Base-by-base conservation (phyloP, 2,888 invertebrate genomes). In the Plagodis pulveraria region DNA sequence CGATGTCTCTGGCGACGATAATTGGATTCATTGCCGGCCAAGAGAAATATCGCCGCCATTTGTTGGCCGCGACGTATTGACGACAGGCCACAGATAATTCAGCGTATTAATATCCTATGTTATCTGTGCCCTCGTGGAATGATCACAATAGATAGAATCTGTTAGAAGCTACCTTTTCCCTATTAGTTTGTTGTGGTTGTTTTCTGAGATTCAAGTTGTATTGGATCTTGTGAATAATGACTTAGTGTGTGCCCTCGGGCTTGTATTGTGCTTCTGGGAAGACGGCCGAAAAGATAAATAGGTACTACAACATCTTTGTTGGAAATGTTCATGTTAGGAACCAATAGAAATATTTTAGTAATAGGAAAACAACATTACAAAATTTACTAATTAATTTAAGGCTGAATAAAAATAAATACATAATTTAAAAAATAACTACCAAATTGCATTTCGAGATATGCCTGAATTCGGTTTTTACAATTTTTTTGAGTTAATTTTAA, bases 1-100 rank as follows among this genome's bases (percentile, higher is more conserved):
- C 40, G 40, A 36, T 40, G 40, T 7, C 10, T 77, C 73, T 78
- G 77, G 81, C 77, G 76, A 72, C 85, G 81, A 86, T 89, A 87
- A 89, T 89, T 89, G 87, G 89, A 87, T 87, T 88, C 88, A 89
- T 87, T 88, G 87, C 87, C 75, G 74, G 77, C 73, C 62, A 69
- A 63, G 73, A 77, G 80, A 87, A 85, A 88, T 89, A 89, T 89
- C 72, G 81, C 71, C 58, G 60, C 78, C 81, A 86, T 89, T 86
- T 82, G 85, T 87, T 81, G 83, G 71, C 62, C 63, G 58, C 70
- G 70, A 78, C 80, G 63, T 78, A 80, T 79, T 74, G 78, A 74
- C 76, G 74, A 76, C 75, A 74, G 56, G 45, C 42, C 49, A n/a
- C 32, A 51, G 52, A 60, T 60, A 60, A 60, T 51, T 56, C 60